Conservation (phyloP, 2,113 vertebrate species). For the Cromileptes altivelis region DNA sequence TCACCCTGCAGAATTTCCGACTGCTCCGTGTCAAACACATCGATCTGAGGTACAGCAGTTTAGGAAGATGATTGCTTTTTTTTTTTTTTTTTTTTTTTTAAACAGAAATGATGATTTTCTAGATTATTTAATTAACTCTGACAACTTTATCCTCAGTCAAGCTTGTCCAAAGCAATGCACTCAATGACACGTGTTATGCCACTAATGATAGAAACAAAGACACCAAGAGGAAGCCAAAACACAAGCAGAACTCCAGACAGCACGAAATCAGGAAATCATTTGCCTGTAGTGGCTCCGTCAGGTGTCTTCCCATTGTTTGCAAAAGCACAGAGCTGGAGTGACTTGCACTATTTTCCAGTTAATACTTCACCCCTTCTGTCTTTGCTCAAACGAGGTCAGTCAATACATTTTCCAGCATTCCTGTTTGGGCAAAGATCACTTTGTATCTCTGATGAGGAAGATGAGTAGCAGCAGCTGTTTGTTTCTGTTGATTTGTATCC, state of each 20-base stretch:
- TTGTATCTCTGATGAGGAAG: not conserved
- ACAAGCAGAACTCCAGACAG: slow-evolving; percentile 8
- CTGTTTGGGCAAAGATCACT: slow-evolving; percentile 40
- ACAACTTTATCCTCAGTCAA: slow-evolving; percentile 1
- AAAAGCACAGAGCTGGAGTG: slow-evolving; percentile 63
- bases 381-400: slow-evolving; percentile 21
- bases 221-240: slow-evolving; percentile 26
- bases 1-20: slow-evolving; percentile 89
- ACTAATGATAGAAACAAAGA: slow-evolving; percentile 63
- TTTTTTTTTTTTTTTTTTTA: too few relatives aligned
- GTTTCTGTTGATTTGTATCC: not conserved
- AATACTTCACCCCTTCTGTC: slow-evolving; percentile 68
- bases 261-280: slow-evolving; percentile 73
- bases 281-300: slow-evolving; percentile 47
- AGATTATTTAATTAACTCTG: not conserved
- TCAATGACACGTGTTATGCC: slow-evolving; percentile 23
- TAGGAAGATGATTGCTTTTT: not conserved
- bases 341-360: slow-evolving; percentile 79
- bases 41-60: slow-evolving; percentile 89
- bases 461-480: not conserved
- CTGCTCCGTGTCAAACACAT: slow-evolving; percentile 94
- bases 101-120: not conserved
- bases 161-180: not conserved
- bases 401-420: slow-evolving; percentile 30
- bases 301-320: slow-evolving; percentile 36